Evolutionary conservation across 2,797 vertebrate species (phyloP).

Genomic region (Euthynnus affinis): DNA sequence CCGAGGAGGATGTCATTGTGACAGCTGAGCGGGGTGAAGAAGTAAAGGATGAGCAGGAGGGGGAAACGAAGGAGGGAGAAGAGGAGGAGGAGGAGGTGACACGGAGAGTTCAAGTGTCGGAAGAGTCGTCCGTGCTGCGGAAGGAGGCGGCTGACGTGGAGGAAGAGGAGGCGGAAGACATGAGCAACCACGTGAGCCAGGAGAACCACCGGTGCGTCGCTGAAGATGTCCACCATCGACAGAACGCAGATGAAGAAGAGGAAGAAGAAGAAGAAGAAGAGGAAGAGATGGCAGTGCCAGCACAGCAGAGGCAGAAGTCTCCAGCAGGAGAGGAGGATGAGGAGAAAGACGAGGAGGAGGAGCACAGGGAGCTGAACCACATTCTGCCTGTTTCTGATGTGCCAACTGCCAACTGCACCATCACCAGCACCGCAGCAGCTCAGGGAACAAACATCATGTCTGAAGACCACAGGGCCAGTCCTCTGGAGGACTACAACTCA

Average conservation of each 20-base stretch:
- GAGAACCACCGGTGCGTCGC: constrained; percentile 70
- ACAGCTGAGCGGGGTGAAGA: constrained; percentile 68
- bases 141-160: constrained; percentile 53
- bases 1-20: constrained; percentile 64
- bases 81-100: constrained; percentile 62
- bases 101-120: constrained; percentile 76
- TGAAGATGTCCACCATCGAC: constrained; percentile 66
- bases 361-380: constrained; percentile 75
- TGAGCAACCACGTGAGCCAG: constrained; percentile 56
- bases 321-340: constrained; percentile 47
- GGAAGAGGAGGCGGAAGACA: constrained; percentile 51
- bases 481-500: constrained; percentile 64
- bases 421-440: constrained; percentile 81
- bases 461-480: constrained; percentile 69
- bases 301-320: constrained; percentile 73
- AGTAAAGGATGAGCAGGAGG: constrained; percentile 69
- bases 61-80: constrained; percentile 61
- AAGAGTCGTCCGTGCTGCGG: constrained; percentile 59
- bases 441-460: constrained; percentile 81
- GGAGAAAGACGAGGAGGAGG: constrained; percentile 71
- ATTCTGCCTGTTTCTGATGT: constrained; percentile 69
- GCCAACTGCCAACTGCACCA: constrained; percentile 71
- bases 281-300: constrained; percentile 72
- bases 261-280: constrained; percentile 74
- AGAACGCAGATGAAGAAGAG: constrained; percentile 75